Evolutionary conservation across 1,140 invertebrate genomes (phyloP), one percentile per base, ranked within the genome.

Genomic region (Acyrthosiphon pisum): DNA sequence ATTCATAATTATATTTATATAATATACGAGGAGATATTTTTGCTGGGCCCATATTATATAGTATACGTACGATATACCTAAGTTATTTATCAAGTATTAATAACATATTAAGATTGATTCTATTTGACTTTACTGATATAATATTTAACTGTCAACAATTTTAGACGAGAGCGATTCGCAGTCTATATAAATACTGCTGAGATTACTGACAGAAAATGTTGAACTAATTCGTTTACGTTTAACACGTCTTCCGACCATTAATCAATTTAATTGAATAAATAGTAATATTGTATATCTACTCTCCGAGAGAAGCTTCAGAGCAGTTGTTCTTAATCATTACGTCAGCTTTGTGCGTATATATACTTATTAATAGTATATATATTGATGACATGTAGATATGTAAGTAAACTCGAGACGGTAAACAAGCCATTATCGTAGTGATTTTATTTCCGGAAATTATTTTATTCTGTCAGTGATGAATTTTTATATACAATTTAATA

Each of bases 161-260:
- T 44, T 2, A 86, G 9, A 86, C 41, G 23, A 41, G 26, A 86
- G 26, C 0, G 44, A 20, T 48, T 48, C 18, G 44, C 23, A 87
- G 23, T 87, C 8, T 6, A 46, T 4, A 46, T 20, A 41, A 2
- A 41, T n/a, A n/a, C n/a, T n/a, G n/a, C 41, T 41, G 41, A 41
- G 41, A 41, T 41, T 41, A 30, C 41, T 87, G 84, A 30, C 84
- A 30, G 41, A 48, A 87, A 87, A 87, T 30, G 26, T 87, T 26
- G 2, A 87, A n/a, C 44, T 87, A 48, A 87, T 44, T 87, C 84
- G 26, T 87, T 87, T 87, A 87, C 6, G 41, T 87, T 87, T 87
- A 86, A 44, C 44, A 83, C 26, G 1, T 87, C 84, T 46, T 46
- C 4, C 26, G 26, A 26, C 41, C 41, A 87, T 87, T 87, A 87